Evolutionary conservation across 2,888 invertebrate genomes (phyloP).

Genomic region (Carcina quercana): DNA sequence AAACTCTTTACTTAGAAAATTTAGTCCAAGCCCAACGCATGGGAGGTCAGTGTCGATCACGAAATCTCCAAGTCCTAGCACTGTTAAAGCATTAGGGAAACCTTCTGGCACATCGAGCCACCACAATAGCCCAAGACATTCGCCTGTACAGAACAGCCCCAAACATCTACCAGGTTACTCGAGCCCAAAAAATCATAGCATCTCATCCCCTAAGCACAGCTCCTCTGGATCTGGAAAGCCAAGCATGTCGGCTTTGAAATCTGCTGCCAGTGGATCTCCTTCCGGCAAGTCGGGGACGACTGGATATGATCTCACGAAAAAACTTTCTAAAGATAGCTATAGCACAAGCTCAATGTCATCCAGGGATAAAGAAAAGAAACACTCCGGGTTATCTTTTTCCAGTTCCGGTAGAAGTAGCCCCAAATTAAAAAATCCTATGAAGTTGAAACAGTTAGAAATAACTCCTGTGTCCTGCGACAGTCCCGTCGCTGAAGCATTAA

Average conservation of each 20-base stretch:
- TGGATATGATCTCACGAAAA: conserved; percentile 71
- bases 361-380: conserved; percentile 73
- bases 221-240: conserved; percentile 87
- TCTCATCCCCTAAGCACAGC: conserved; percentile 86
- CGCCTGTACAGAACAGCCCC: conserved; percentile 84
- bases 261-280: conserved; percentile 81
- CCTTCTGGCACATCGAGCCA: conserved; percentile 68
- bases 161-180: conserved; percentile 82
- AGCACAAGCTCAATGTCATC: conserved; percentile 52
- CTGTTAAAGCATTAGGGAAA: conserved; percentile 56
- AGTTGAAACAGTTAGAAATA: conserved; percentile 80
- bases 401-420: conserved; percentile 77
- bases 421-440: conserved; percentile 79
- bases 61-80: conserved; percentile 72
- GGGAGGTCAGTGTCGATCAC: conserved; percentile 78
- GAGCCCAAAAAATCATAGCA: conserved; percentile 86
- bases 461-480: conserved; percentile 70
- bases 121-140: conserved; percentile 82
- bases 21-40: conserved; percentile 82
- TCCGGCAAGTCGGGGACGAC: conserved; percentile 75
- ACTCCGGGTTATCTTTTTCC: conserved; percentile 64
- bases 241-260: conserved; percentile 91
- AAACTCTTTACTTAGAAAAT: conserved; percentile 78
- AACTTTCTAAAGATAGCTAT: conserved; percentile 67
- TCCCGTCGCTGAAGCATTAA: conserved; percentile 54